These are phyloP conservation scores for Naso thynnoides DNA, from an alignment of 2,797 vertebrate genomes.

Conservation along the genomic window DNA sequence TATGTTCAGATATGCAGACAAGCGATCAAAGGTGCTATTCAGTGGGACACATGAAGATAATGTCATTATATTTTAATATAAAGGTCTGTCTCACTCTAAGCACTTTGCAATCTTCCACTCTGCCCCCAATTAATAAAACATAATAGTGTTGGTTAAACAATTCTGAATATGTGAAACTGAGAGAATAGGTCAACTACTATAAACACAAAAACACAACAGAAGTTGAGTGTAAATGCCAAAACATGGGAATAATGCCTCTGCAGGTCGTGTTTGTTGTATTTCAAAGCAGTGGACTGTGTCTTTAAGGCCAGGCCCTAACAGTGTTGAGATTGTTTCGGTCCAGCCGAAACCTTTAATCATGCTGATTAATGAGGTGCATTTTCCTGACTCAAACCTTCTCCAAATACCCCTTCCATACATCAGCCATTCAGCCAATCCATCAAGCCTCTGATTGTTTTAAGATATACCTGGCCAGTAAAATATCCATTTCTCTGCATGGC, in stretches of 20 bases:
- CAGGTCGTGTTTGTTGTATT: slow-evolving; percentile 31
- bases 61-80: neutral
- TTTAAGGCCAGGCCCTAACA: slow-evolving; percentile 72
- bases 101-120: neutral
- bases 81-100: neutral
- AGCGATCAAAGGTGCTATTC: neutral
- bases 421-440: slow-evolving; percentile 78
- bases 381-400: slow-evolving; percentile 82
- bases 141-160: no score
- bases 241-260: neutral
- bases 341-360: slow-evolving; percentile 79
- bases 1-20: slow-evolving; percentile 6
- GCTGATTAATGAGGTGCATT: slow-evolving; percentile 83
- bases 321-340: slow-evolving; percentile 74
- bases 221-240: neutral
- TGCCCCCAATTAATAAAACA: neutral
- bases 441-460: slow-evolving; percentile 80
- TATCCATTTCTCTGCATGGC: slow-evolving; percentile 71
- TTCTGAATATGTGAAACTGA: neutral
- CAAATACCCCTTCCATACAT: slow-evolving; percentile 79
- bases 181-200: neutral
- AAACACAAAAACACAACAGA: neutral
- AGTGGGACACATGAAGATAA: neutral
- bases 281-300: slow-evolving; percentile 48
- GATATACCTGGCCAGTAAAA: slow-evolving; percentile 82